phyloP scores from a whole-genome alignment of 2,888 invertebrate genomes.

The Eledona agricola region DNA sequence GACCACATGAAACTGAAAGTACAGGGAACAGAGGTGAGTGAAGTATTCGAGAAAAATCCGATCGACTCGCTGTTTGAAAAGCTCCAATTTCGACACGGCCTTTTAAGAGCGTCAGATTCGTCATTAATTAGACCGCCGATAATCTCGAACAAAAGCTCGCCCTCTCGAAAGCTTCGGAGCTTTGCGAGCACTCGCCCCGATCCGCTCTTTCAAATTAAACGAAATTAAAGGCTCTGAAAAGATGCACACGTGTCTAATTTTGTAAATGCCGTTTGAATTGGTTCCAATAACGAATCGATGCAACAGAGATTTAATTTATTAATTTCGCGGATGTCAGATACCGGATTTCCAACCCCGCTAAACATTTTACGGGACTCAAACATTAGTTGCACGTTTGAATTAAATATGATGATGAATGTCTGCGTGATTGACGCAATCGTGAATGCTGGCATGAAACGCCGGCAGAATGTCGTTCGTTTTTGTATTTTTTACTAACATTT shows the following conservation, averaged over 20 bases:
- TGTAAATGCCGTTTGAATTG: no score
- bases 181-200: constrained; percentile 43
- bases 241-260: constrained; percentile 18
- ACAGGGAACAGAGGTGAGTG: constrained; percentile 89
- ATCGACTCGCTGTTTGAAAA: constrained; percentile 32
- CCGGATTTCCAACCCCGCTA: no score
- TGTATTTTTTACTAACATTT: no score
- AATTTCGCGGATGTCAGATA: no score
- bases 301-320: no score
- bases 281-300: no score
- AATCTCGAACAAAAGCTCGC: constrained; percentile 35
- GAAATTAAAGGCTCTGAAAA: constrained; percentile 42
- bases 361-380: no score
- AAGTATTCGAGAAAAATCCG: constrained; percentile 17
- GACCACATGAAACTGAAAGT: constrained; percentile 99
- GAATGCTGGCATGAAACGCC: no score
- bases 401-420: no score
- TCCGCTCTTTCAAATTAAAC: constrained; percentile 49
- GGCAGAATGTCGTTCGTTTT: no score
- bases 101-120: constrained; percentile 41
- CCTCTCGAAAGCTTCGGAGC: constrained; percentile 47
- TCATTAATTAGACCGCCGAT: constrained; percentile 38
- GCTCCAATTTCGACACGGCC: constrained; percentile 39
- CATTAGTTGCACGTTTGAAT: no score
- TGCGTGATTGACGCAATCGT: no score